A percentile compares a stretch with the other conserved stretches of the same genome.
phyloP scores from a whole-genome alignment of 2,888 invertebrate genomes.

The Epistrophe eligans region DNA sequence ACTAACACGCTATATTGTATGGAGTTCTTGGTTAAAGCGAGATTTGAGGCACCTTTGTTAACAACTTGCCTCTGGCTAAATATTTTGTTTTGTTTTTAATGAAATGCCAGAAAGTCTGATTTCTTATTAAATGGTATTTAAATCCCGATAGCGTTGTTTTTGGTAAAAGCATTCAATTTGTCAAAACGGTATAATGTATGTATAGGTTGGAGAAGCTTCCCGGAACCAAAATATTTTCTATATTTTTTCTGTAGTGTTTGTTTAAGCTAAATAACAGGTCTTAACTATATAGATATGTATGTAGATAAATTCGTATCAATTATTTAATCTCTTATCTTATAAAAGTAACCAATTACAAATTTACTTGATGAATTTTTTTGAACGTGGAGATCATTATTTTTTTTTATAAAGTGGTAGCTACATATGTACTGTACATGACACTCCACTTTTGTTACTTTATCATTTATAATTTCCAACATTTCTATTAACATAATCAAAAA shows the following conservation, averaged over 20 bases:
- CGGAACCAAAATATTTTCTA: background rate
- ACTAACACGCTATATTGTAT: slow-evolving; percentile 11
- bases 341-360: background rate
- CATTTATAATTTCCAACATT: background rate
- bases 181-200: background rate
- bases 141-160: slow-evolving; percentile 7
- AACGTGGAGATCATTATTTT: background rate
- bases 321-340: background rate
- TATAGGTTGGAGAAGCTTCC: background rate
- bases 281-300: background rate
- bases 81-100: background rate
- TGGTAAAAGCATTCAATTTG: slow-evolving; percentile 11
- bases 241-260: background rate
- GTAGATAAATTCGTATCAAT: background rate
- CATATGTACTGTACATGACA: background rate
- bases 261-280: background rate
- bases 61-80: slow-evolving; percentile 14
- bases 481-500: slow-evolving; percentile 7
- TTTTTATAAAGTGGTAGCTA: background rate
- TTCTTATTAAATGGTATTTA: slow-evolving; percentile 25
- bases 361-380: background rate
- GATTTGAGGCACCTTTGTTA: slow-evolving; percentile 14
- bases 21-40: background rate
- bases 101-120: slow-evolving; percentile 31
- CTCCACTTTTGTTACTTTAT: background rate